These are phyloP conservation scores for Leptura quadrifasciata DNA, from an alignment of 2,888 invertebrate species.

Conservation along the genomic window DNA sequence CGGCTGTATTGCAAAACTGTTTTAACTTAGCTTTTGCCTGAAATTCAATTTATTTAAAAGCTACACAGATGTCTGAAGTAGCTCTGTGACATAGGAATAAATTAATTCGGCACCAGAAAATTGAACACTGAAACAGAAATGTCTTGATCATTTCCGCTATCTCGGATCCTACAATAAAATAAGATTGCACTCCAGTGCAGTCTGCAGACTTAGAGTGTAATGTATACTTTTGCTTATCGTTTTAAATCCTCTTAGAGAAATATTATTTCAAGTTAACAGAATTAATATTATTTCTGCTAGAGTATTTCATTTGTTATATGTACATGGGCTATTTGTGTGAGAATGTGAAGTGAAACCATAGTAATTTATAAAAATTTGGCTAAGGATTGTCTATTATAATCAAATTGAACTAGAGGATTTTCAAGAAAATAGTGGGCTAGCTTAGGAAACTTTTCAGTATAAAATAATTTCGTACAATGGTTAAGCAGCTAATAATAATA, in stretches of 20 bases:
- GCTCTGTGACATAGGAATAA: background rate
- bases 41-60: slow-evolving; percentile 3
- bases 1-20: background rate
- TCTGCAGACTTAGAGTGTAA: background rate
- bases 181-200: background rate
- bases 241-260: background rate
- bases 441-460: no score
- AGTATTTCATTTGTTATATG: background rate
- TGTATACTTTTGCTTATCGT: background rate
- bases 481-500: no score
- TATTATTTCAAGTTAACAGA: background rate
- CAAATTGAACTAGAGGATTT: no score
- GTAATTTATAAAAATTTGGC: no score
- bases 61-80: background rate
- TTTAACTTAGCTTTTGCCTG: background rate
- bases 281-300: background rate
- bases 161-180: background rate
- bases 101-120: background rate
- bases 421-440: no score
- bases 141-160: background rate
- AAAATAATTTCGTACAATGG: no score
- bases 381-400: no score
- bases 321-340: background rate
- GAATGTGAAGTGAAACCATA: background rate
- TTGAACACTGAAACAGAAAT: background rate